phyloP scores from a whole-genome alignment of 2,888 invertebrate genomes.

The Lymantria monacha region DNA sequence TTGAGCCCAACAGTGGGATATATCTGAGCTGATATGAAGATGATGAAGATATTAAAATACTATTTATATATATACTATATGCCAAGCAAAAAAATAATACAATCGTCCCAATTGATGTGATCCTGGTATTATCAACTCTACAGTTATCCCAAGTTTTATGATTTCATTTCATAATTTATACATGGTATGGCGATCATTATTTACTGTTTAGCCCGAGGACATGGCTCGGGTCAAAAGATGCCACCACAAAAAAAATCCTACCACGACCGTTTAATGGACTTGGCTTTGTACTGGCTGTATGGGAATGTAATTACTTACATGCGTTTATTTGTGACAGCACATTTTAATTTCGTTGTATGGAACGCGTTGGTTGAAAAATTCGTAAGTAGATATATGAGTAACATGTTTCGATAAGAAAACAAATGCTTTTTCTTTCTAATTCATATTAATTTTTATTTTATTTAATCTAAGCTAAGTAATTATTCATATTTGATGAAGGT shows the following conservation, averaged over 20 bases:
- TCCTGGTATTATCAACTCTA: constrained; percentile 35
- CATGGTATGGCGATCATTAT: constrained; percentile 61
- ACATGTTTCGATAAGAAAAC: neutral
- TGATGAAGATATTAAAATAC: too few relatives aligned
- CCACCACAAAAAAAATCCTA: constrained; percentile 56
- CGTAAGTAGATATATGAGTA: neutral
- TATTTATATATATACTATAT: too few relatives aligned
- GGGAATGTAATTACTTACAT: constrained; percentile 43
- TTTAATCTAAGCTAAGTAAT: too few relatives aligned
- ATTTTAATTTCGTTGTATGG: constrained; percentile 11
- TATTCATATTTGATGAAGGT: too few relatives aligned
- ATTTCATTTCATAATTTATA: constrained; percentile 67
- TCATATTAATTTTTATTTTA: neutral
- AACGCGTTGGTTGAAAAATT: constrained; percentile 1
- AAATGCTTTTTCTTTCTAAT: neutral
- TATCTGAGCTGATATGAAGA: too few relatives aligned
- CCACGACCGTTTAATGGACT: constrained; percentile 49
- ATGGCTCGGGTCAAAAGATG: constrained; percentile 57
- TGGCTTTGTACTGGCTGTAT: constrained; percentile 40
- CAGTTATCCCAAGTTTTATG: constrained; percentile 47
- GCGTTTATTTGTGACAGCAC: constrained; percentile 30
- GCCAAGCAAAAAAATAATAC: too few relatives aligned
- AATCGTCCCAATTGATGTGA: too few relatives aligned
- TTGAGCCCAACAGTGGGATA: too few relatives aligned
- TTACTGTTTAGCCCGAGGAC: constrained; percentile 67